These are phyloP conservation scores for Clarias laeviceps DNA, from an alignment of 2,797 vertebrate genomes.

Conservation along the genomic window DNA sequence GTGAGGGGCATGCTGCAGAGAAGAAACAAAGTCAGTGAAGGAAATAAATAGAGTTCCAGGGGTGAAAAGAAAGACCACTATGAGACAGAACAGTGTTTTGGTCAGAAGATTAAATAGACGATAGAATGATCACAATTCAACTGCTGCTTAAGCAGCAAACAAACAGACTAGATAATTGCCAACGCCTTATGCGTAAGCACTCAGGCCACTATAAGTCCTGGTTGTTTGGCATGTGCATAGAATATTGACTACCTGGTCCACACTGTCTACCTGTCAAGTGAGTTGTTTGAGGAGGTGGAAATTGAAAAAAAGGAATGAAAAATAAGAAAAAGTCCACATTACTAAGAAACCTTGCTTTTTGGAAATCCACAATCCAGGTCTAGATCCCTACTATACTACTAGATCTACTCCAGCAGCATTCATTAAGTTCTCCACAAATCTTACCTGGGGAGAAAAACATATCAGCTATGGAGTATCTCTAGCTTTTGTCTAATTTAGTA, in stretches of 20 bases:
- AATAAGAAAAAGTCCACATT: not conserved
- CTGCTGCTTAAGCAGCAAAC: too few relatives aligned
- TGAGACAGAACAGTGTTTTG: not conserved
- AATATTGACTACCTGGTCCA: not conserved
- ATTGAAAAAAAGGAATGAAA: not conserved
- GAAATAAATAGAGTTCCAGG: not conserved
- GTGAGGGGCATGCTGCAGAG: not conserved
- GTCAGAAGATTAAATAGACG: not conserved
- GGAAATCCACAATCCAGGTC: not conserved
- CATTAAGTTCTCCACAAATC: not conserved
- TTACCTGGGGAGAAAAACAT: not conserved
- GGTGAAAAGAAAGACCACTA: not conserved
- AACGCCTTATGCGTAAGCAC: not conserved
- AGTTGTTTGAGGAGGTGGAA: not conserved
- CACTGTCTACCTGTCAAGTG: not conserved
- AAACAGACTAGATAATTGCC: not conserved
- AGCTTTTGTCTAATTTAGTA: not conserved
- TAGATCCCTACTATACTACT: too few relatives aligned
- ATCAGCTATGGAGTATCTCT: not conserved
- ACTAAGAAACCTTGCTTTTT: not conserved
- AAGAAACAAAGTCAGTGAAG: slow-evolving; percentile 13
- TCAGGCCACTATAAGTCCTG: not conserved
- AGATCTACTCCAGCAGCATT: not conserved
- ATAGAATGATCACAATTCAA: not conserved
- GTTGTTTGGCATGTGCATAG: not conserved